Evolutionary conservation across 2,113 vertebrate genomes (phyloP), one percentile per base, ranked within the genome.

Genomic region (Ranitomeya imitator): DNA sequence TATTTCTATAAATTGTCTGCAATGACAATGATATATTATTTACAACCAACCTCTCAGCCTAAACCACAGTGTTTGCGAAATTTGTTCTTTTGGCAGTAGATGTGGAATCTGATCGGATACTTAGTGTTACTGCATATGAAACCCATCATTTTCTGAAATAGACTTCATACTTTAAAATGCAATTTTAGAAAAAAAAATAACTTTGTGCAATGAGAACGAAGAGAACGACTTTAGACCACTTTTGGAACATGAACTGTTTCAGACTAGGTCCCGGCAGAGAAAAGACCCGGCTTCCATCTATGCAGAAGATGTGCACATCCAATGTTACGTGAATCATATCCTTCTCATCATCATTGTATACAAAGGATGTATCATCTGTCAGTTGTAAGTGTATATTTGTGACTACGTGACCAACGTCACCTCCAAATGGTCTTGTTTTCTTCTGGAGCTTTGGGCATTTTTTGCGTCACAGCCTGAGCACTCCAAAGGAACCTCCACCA

Each of bases 1-100:
- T n/a, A 61, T 87, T 2, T 45, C 21, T 71, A n/a, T 69, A 16
- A n/a, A 54, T 21, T 80, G 52, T 71, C 3, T 67, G 61, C 23
- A 55, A 54, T 51, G 45, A 87, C 8, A 37, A 76, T 76, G 19
- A 51, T 52, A 18, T 52, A 76, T 80, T 87, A 57, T 31, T 21
- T 69, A 80, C 51, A n/a, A 63, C 31, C 37, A 57, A 18, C 0
- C 16, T n/a, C n/a, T 19, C 45, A 23, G 61, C 7, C 14, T 10
- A 71, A 55, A 67, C 45, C 52, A 31, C 23, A 69, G 11, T 79
- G 16, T 79, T 63, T 86, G 76, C 55, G 37, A 19, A 69, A 21
- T 86, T 69, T 79, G 23, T 79, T 19, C 0, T 79, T 7, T 80
- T 80, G 60, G 51, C 85, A 69, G 19, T 65, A 57, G 60, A 52